phyloP scores from a whole-genome alignment of 2,888 invertebrate genomes.

The Ichneumoninae sp. region DNA sequence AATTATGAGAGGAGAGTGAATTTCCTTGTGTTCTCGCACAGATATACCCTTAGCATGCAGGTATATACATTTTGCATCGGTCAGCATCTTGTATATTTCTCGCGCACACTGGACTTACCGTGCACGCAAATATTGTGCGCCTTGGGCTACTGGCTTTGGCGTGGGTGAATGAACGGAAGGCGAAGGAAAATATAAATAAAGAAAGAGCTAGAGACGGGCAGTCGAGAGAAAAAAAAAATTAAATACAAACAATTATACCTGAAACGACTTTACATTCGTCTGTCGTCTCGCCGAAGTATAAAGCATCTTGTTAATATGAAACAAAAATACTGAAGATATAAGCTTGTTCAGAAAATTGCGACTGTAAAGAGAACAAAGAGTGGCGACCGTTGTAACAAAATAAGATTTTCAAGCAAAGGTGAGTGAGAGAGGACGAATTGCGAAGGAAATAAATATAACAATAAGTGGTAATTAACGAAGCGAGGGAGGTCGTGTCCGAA shows the following conservation, averaged over 20 bases:
- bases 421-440: slow-evolving; percentile 1
- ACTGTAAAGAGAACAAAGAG: not conserved
- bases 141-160: slow-evolving; percentile 58
- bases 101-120: slow-evolving; percentile 20
- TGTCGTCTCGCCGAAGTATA: slow-evolving; percentile 33
- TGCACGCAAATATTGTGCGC: slow-evolving; percentile 56
- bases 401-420: slow-evolving; percentile 23
- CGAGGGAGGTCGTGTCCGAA: not conserved
- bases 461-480: not conserved
- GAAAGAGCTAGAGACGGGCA: slow-evolving; percentile 12
- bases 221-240: slow-evolving; percentile 42
- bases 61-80: not conserved
- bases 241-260: slow-evolving; percentile 52
- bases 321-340: not conserved
- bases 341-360: not conserved
- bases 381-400: not conserved
- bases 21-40: not conserved
- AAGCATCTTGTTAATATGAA: slow-evolving; percentile 17
- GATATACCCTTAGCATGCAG: not conserved
- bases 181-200: slow-evolving; percentile 47
- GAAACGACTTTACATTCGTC: slow-evolving; percentile 60
- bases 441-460: not conserved
- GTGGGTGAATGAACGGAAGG: slow-evolving; percentile 67
- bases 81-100: slow-evolving; percentile 12
- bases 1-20: slow-evolving; percentile 42